phyloP scores from a whole-genome alignment of 2,888 invertebrate species.

The Ormyrus thymus region DNA sequence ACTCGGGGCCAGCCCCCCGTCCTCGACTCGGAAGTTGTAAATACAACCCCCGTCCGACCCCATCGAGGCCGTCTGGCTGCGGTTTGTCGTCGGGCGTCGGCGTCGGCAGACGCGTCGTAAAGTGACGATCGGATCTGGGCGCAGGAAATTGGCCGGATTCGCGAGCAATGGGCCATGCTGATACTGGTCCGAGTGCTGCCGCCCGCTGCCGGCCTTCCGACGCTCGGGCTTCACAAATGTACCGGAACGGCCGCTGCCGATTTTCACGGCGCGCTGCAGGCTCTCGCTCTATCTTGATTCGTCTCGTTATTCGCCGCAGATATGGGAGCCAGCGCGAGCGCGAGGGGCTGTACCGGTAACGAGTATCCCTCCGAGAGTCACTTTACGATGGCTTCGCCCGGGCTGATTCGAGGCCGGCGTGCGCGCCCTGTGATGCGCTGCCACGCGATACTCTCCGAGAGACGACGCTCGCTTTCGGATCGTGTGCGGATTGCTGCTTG shows the following conservation, averaged over 20 bases:
- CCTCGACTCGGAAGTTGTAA: conserved; percentile 54
- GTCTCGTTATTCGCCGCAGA: conserved; percentile 40
- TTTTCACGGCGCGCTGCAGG: conserved; percentile 38
- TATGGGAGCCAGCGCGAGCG: background rate
- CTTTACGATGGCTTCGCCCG: conserved; percentile 41
- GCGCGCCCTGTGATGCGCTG: conserved; percentile 10
- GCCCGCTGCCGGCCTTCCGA: conserved; percentile 15
- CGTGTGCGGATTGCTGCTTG: background rate
- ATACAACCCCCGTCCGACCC: conserved; percentile 28
- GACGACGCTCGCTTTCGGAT: background rate
- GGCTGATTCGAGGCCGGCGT: background rate
- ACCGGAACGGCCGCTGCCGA: conserved; percentile 49
- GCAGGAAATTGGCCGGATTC: conserved; percentile 74
- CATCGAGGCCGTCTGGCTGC: conserved; percentile 24
- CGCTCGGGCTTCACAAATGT: conserved; percentile 50
- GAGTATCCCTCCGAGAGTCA: conserved; percentile 39
- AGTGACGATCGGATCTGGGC: conserved; percentile 73
- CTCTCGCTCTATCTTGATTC: conserved; percentile 18
- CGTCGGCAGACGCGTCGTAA: conserved; percentile 69
- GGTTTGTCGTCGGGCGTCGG: conserved; percentile 38
- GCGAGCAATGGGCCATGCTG: conserved; percentile 74
- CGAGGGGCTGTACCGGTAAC: conserved; percentile 23
- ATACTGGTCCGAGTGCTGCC: conserved; percentile 62
- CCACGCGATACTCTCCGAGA: conserved; percentile 1
- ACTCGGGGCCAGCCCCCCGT: conserved; percentile 2